These are phyloP conservation scores for Galerucella pusilla DNA, from an alignment of 2,888 invertebrate genomes.

Conservation along the genomic window DNA sequence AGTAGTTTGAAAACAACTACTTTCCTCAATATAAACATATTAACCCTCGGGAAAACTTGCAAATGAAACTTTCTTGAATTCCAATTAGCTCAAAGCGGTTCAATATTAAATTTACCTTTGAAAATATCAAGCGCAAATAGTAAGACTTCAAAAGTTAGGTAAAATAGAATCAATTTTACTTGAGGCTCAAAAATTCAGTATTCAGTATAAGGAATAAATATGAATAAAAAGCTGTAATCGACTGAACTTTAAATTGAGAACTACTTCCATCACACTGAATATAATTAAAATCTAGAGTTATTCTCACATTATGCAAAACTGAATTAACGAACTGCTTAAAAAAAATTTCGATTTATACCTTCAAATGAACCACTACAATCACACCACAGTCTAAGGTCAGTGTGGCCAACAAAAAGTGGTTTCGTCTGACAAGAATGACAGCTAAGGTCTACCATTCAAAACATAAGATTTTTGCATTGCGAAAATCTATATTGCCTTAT, in stretches of 20 bases:
- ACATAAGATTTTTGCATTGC: no score
- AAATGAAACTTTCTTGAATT: neutral
- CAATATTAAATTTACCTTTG: neutral
- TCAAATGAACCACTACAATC: constrained; percentile 11
- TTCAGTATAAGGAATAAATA: no score
- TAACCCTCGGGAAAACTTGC: neutral
- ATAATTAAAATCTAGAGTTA: neutral
- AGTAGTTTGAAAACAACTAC: neutral
- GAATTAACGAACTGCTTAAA: neutral
- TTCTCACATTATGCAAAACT: neutral
- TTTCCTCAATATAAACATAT: neutral
- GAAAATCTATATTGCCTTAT: no score
- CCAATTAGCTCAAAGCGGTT: neutral
- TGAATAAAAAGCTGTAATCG: no score
- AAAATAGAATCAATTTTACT: neutral
- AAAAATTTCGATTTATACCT: neutral
- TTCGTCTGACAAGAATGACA: no score
- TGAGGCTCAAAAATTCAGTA: neutral
- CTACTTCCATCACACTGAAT: no score
- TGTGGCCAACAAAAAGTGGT: no score
- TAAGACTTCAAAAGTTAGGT: neutral
- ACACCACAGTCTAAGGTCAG: no score
- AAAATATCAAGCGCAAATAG: neutral
- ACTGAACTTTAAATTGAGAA: no score
- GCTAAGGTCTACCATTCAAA: no score